phyloP scores from a whole-genome alignment of 2,113 vertebrate species.

The Ammospiza nelsoni region DNA sequence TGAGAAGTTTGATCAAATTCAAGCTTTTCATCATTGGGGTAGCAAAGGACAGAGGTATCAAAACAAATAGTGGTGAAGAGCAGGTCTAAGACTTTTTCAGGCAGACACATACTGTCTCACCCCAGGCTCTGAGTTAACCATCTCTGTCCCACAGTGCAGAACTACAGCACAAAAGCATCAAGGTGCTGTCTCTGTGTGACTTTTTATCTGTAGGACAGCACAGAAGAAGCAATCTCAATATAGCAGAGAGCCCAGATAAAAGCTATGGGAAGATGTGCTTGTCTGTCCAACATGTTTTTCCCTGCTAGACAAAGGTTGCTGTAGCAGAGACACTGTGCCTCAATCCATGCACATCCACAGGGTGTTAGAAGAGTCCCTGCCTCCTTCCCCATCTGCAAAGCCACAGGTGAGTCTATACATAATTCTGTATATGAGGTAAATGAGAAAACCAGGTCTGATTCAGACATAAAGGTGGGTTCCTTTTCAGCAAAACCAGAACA shows the following conservation, averaged over 20 bases:
- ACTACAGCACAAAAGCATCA: not conserved
- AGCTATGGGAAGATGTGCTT: not conserved
- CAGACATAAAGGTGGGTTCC: not conserved
- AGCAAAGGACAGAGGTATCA: not conserved
- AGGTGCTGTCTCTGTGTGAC: fast-evolving
- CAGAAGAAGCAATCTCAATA: not conserved
- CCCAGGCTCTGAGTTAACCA: not conserved
- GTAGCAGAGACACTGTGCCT: not conserved
- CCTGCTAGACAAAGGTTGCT: not conserved
- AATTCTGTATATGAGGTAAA: not conserved
- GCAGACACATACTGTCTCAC: not conserved
- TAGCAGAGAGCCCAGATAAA: not conserved
- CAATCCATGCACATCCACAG: no score
- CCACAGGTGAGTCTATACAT: not conserved
- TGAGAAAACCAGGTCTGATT: not conserved
- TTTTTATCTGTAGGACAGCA: not conserved
- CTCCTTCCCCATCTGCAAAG: not conserved
- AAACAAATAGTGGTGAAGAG: not conserved
- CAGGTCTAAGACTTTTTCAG: not conserved
- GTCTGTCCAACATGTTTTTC: not conserved
- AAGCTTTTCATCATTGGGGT: not conserved
- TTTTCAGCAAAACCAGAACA: not conserved
- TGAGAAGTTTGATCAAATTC: not conserved
- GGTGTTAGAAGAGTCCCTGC: not conserved
- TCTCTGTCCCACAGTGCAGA: not conserved